Base-by-base conservation (phyloP, 1,140 invertebrate species). In the Pararge aegeria region DNA sequence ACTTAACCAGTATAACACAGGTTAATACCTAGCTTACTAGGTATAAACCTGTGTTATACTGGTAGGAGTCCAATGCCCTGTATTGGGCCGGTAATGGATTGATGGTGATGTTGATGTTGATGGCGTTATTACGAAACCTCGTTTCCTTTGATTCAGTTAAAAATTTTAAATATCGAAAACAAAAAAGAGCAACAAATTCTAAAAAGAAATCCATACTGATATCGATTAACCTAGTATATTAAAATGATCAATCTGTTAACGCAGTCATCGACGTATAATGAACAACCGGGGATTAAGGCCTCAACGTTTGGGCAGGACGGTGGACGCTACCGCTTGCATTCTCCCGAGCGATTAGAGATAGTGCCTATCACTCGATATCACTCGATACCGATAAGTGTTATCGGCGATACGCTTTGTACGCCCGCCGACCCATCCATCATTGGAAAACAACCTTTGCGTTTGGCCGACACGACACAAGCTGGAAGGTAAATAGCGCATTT, bases 401-500 rank as follows among this genome's bases (percentile, higher is more conserved):
- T 87, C 83, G 63, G 10, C 68, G 80, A 80, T 79, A 78, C 74
- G 81, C 84, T 85, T 87, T 87, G 84, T 78, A 74, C 66, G 68
- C 68, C 65, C 73, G 80, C 83, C 84, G 82, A 78, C 79, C 77
- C 78, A 87, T 87, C 84, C 82, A 85, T 87, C 82, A 87, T 75
- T 75, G 69, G 60, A 59, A 73, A 74, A 65, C 77, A 79, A 78
- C 74, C 76, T 80, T 83, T 87, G 67, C 78, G 71, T 68, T 75
- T 60, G 68, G 70, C 83, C 80, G 81, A 74, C 73, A 61, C 72
- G 78, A 75, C 73, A 75, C 72, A 65, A 73, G 72, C 70, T 56
- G 59, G 70, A 75, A 73, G 70, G 75, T 78, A 84, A 87, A 87
- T 79, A 87, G 50, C 68, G 66, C 71, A 68, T 74, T 82, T 77